A percentile compares a stretch with the other conserved stretches of the same genome.
phyloP scores from a whole-genome alignment of 2,888 invertebrate species.

The Eretmocerus hayati region DNA sequence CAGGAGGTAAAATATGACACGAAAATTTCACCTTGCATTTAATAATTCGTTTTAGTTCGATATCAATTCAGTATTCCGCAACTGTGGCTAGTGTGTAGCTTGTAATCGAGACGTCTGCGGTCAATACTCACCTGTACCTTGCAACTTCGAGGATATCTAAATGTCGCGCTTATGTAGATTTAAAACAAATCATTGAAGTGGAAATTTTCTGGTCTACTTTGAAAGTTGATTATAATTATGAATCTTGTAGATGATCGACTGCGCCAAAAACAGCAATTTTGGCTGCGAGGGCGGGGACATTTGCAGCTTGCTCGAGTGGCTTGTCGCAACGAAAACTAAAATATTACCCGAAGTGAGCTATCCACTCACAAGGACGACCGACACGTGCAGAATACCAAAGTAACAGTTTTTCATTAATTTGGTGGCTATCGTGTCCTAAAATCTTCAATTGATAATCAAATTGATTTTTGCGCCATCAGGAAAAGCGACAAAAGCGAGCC shows the following conservation, averaged over 20 bases:
- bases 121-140: too few species aligned
- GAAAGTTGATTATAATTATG: too few species aligned
- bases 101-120: too few species aligned
- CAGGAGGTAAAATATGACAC: conserved; percentile 60
- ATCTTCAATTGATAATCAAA: neutral
- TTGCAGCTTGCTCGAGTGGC: conserved; percentile 70
- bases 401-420: conserved; percentile 26
- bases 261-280: conserved; percentile 62
- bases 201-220: neutral
- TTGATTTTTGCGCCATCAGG: conserved; percentile 30
- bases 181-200: too few species aligned
- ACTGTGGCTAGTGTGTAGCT: too few species aligned
- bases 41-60: too few species aligned
- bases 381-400: conserved; percentile 48
- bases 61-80: too few species aligned
- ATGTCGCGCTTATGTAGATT: neutral
- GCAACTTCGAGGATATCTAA: neutral
- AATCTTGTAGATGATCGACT: conserved; percentile 65
- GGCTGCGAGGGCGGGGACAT: conserved; percentile 79
- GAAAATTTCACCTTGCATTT: too few species aligned
- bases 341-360: conserved; percentile 57
- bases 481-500: conserved; percentile 21
- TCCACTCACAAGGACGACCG: conserved; percentile 54
- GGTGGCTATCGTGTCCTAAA: neutral
- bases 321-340: conserved; percentile 52